Base-by-base conservation (phyloP, 2,797 vertebrate genomes). In the Chanos chanos region DNA sequence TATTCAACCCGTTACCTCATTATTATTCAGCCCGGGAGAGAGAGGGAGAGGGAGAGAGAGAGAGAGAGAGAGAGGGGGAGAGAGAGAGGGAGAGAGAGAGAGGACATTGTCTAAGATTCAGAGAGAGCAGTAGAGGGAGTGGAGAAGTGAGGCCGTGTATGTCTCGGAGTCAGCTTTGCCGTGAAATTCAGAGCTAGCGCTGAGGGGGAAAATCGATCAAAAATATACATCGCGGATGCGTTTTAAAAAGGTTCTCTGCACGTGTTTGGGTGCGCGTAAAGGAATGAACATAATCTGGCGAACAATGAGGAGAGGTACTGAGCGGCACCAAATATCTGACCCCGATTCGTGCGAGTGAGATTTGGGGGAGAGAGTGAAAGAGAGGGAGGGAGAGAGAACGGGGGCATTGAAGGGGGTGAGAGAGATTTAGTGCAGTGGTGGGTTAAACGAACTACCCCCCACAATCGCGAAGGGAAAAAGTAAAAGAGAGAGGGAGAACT, bases 1-100 rank as follows among this genome's bases (percentile, higher is more conserved):
- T 73, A 86, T 89, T 89, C 85, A 87, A 68, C 83, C 88, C 66
- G 77, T 85, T 80, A 81, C 81, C 88, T 90, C 89, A 87, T 88
- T 87, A 86, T 88, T 88, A 90, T 90, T 88, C 88, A 82, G 83
- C 18, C 86, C 78, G 70, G 86, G 86, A 81, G 84, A 75, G 78
- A 27, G 76, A 76, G 78, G 74, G 76, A 76, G 80, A 55, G 64
- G 59, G 69, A 51, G 60, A 59, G 79, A 56, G 34, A 60, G 50
- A 43, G 28, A 60, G 15, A 57, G 22, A 24, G 59, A 41, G 49
- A 71, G 58, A 71, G 60, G 43, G 61, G 52, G 27, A 21, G 48
- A 43, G 59, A 44, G 51, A 33, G 33, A 64, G 61, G 31, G 36
- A 43, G 49, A 49, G 41, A 61, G 62, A 67, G 72, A 64, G 60